A percentile compares a stretch with the other conserved stretches of the same genome.
Conservation (phyloP, 2,797 vertebrate species). For the Falco naumanni region DNA sequence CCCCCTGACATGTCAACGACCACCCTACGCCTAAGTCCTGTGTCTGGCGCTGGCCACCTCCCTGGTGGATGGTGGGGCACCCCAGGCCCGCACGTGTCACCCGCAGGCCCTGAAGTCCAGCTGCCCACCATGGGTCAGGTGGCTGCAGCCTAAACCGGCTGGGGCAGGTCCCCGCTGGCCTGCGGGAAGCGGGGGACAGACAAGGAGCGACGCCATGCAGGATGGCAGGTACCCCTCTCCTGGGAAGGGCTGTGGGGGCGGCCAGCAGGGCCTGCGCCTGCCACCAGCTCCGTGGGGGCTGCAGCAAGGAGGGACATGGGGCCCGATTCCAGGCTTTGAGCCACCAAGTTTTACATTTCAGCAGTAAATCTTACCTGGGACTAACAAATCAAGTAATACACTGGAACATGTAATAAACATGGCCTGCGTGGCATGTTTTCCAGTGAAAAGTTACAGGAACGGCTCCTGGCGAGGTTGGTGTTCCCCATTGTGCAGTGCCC, state of each 20-base stretch:
- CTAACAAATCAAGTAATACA: constrained; percentile 55
- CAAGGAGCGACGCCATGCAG: accelerated
- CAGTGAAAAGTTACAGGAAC: constrained; percentile 57
- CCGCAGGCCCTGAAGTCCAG: accelerated
- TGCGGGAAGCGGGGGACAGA: accelerated
- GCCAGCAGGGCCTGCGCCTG: neutral
- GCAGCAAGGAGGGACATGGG: accelerated
- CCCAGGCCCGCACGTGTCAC: accelerated
- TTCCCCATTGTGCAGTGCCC: constrained; percentile 65
- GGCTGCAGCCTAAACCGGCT: accelerated
- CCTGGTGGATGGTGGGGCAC: neutral
- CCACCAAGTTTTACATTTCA: neutral
- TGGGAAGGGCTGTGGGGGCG: accelerated
- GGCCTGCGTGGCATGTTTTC: neutral
- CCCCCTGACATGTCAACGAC: accelerated
- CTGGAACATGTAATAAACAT: constrained; percentile 65
- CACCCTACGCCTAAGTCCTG: accelerated
- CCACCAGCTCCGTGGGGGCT: accelerated
- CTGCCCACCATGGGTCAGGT: accelerated
- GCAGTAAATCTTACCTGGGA: constrained; percentile 64
- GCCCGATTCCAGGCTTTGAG: neutral
- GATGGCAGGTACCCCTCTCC: accelerated
- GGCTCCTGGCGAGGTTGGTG: constrained; percentile 63
- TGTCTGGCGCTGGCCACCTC: accelerated
- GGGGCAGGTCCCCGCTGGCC: neutral